phyloP scores from a whole-genome alignment of 2,888 invertebrate genomes.

The Limenitis arthemis region DNA sequence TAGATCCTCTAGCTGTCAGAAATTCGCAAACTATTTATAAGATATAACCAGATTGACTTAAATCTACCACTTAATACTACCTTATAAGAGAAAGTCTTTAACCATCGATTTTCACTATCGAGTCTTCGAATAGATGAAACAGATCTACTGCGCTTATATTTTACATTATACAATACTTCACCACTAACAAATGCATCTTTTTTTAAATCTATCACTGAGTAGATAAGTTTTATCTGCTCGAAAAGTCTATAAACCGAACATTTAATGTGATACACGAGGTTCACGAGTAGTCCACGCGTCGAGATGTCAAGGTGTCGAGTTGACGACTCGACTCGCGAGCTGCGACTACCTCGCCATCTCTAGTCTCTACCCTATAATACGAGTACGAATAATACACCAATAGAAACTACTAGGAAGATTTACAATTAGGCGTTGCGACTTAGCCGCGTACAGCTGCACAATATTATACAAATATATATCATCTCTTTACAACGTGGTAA shows the following conservation, averaged over 20 bases:
- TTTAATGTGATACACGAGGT: slow-evolving; percentile 52
- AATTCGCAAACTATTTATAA: slow-evolving; percentile 47
- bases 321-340: no score
- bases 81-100: slow-evolving; percentile 66
- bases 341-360: no score
- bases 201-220: slow-evolving; percentile 65
- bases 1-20: slow-evolving; percentile 46
- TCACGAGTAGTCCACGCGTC: slow-evolving; percentile 27
- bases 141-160: slow-evolving; percentile 59
- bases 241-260: slow-evolving; percentile 64
- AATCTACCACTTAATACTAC: slow-evolving; percentile 49
- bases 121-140: slow-evolving; percentile 72
- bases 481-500: slow-evolving; percentile 68
- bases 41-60: slow-evolving; percentile 48
- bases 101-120: slow-evolving; percentile 63
- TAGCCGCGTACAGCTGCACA: slow-evolving; percentile 65
- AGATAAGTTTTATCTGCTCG: slow-evolving; percentile 69
- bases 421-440: slow-evolving; percentile 59
- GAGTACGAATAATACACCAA: slow-evolving; percentile 42
- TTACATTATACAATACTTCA: slow-evolving; percentile 60
- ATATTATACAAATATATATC: slow-evolving; percentile 57
- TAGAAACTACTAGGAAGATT: slow-evolving; percentile 58
- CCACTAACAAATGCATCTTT: slow-evolving; percentile 69
- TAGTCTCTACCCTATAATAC: slow-evolving; percentile 38
- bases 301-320: slow-evolving; percentile 18